phyloP scores from a whole-genome alignment of 2,888 invertebrate genomes.

The Autographa gamma region DNA sequence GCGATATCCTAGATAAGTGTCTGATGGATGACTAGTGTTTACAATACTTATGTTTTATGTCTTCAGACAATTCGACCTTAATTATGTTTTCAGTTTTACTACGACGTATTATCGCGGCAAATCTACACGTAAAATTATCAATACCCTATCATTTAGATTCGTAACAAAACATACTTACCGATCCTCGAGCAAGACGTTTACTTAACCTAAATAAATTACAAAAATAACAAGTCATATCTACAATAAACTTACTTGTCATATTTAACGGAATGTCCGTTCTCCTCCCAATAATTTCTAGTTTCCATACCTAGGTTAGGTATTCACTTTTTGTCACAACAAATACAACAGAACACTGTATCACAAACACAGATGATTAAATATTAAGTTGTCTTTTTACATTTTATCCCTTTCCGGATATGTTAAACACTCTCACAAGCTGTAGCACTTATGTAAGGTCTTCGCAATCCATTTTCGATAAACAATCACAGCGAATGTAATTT shows the following conservation, averaged over 20 bases:
- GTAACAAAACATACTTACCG: not conserved
- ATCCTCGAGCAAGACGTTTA: not conserved
- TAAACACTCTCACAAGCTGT: constrained; percentile 60
- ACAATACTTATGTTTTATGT: no score
- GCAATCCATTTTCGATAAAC: constrained; percentile 71
- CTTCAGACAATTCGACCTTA: not conserved
- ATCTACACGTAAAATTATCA: not conserved
- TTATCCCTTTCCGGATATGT: constrained; percentile 49
- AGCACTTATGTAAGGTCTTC: constrained; percentile 68
- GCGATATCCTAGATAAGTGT: not conserved
- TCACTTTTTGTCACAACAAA: constrained; percentile 73
- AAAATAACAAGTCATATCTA: constrained; percentile 7
- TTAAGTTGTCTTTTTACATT: constrained; percentile 66
- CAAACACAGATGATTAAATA: constrained; percentile 61
- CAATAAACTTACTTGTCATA: constrained; percentile 80
- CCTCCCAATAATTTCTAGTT: constrained; percentile 84
- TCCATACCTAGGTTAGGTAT: constrained; percentile 71
- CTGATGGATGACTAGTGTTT: not conserved
- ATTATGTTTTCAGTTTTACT: not conserved
- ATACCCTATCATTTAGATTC: not conserved
- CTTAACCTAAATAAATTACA: not conserved
- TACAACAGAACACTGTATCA: constrained; percentile 69
- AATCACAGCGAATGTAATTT: constrained; percentile 58
- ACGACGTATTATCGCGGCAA: not conserved
- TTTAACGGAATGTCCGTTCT: constrained; percentile 81